phyloP scores from a whole-genome alignment of 2,797 vertebrate genomes.

The Acanthiza pusilla region DNA sequence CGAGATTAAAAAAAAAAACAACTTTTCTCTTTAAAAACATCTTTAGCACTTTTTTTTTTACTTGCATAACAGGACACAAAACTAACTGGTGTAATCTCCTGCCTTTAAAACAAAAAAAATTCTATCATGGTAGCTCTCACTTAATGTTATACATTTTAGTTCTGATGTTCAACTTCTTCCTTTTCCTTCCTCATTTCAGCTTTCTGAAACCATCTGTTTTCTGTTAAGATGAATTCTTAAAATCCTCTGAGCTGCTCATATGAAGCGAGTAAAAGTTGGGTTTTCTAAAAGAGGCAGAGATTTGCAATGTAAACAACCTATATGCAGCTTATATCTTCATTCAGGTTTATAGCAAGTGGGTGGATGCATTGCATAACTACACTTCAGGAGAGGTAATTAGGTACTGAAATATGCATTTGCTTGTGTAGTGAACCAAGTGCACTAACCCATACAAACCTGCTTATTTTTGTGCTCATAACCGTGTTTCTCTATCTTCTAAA shows the following conservation, averaged over 20 bases:
- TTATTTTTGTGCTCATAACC: not conserved
- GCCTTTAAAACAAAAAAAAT: not conserved
- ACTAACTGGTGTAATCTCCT: not conserved
- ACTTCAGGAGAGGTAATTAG: conserved; percentile 25
- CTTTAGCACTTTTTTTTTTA: not conserved
- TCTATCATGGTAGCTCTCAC: not conserved
- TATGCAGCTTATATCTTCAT: conserved; percentile 41
- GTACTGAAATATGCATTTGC: not conserved
- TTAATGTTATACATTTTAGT: not conserved
- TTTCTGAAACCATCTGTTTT: conserved; percentile 62
- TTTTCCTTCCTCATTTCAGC: conserved; percentile 37
- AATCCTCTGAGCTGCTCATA: conserved; percentile 44
- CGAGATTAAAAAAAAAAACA: not conserved
- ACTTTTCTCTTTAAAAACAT: not conserved
- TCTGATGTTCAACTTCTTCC: conserved; percentile 4
- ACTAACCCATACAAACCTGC: not conserved
- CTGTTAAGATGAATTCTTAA: conserved; percentile 51
- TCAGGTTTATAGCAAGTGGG: conserved; percentile 52
- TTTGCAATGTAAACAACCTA: conserved; percentile 53
- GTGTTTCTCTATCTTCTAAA: not conserved
- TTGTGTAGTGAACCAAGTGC: not conserved
- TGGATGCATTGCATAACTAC: conserved; percentile 2
- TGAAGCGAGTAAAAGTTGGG: conserved; percentile 14
- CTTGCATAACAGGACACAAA: not conserved
- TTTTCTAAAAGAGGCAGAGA: conserved; percentile 40